Evolutionary conservation across 2,888 invertebrate genomes (phyloP), one percentile per base, ranked within the genome.

Genomic region (Hofmannophila pseudospretella): DNA sequence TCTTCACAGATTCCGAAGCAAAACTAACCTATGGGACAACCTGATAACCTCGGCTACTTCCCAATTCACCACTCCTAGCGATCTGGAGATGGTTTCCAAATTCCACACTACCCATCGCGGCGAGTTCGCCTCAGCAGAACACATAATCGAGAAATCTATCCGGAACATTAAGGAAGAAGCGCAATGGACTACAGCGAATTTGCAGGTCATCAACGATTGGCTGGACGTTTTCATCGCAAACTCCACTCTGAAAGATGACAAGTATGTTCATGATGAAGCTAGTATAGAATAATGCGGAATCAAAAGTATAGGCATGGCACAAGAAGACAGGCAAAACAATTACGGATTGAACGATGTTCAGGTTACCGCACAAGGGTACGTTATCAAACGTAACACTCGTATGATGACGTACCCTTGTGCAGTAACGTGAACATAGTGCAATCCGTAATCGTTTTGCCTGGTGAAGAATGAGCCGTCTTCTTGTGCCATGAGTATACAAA

Each of bases 131-230:
- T 90, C 91, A 3, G 93, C 93, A 0, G 91, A 93, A 44, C 91
- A 91, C 47, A 91, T 94, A 9, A 90, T 94, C 8, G 91, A 92
- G 55, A 92, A 92, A 48, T 92, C 93, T 0, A 72, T 94, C 55
- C 90, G 89, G 51, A 93, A 91, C 44, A 93, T 94, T 28, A 89
- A 91, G 49, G 92, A 92, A 53, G 93, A 94, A 59, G 90, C 91
- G 0, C 89, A 90, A 54, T 95, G 94, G 94, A 92, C 92, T 22
- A 89, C 91, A 34, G 91, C 91, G 35, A 94, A 94, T 60, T 67
- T 94, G 3, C 94, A 94, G 0, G 90, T 92, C 0, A 93, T 95
- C 26, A 91, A 92, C 42, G 75, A 85, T 7, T 94, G 94, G 94
- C 72, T 95, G 2, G 90, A 91, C 41, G 13, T 14, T 0, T 42